Evolutionary conservation across 2,888 invertebrate genomes (phyloP), one percentile per base, ranked within the genome.

Genomic region (Drosophila borealis): DNA sequence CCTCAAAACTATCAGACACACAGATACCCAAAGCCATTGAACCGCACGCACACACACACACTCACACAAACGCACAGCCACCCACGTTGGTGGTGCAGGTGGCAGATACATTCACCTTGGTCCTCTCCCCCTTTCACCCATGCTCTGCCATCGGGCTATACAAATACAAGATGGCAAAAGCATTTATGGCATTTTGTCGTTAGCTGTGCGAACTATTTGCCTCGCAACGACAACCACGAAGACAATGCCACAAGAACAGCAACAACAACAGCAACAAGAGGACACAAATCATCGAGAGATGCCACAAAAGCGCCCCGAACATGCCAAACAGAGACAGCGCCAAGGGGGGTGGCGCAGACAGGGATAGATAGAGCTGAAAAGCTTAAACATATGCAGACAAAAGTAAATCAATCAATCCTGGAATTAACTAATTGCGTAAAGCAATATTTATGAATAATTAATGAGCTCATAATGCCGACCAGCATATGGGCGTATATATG

Each of bases 361-460:
- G 34, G 54, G 14, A 33, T 11, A 37, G n/a, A 36, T 19, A 46
- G 10, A 51, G 49, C 29, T 53, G 41, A 45, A 53, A 42, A 14
- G 67, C 67, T 67, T 66, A 62, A 66, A 57, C 63, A 75, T 60
- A 64, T 67, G 63, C 69, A 77, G 70, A 78, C 74, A 77, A 79
- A 80, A 81, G 80, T 81, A 86, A 83, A 85, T 88, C 88, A 88
- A 89, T 90, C 90, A 89, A 80, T 82, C 81, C 81, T 78, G 73
- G 81, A 82, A 80, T 88, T 87, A 82, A 83, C 81, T 89, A 90
- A 89, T 90, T 89, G 88, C 82, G 79, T 81, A 88, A 79, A 84
- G 84, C 82, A 90, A 84, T 89, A 90, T 88, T 90, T 90, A 90
- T 90, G 88, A 88, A 90, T 89, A 89, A 89, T 88, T 90, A 90